Evolutionary conservation across 2,888 invertebrate species (phyloP), one percentile per base, ranked within the genome.

Genomic region (Mactromeris polynyma): DNA sequence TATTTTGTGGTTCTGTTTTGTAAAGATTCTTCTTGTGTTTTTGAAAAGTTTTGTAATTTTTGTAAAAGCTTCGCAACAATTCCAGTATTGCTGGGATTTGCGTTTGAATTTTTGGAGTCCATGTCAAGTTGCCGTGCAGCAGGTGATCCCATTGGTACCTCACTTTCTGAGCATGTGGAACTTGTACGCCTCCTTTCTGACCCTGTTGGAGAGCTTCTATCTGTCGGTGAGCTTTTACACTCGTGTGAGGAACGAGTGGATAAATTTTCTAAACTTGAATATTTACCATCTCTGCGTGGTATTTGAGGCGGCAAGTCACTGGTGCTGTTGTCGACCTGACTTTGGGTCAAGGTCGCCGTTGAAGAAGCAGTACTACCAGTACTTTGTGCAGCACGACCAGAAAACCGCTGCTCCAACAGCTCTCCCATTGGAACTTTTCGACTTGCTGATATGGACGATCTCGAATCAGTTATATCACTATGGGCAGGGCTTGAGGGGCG

Each of bases 401-500:
- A 92, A 64, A 94, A 91, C 51, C 94, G 92, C 83, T 95, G 94
- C 73, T 95, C 95, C 77, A 95, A 81, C 46, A 94, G 85, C 40
- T 95, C 95, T 73, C 94, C 95, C 51, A 94, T 94, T 31, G 95
- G 93, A 85, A 93, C 89, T 33, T 94, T 86, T 9, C 93, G 87
- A 33, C 87, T 90, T 14, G 90, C 89, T 77, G 81, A 84, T 19
- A 86, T 84, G 7, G 92, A 88, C 14, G 90, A 87, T 51, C 93
- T 89, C 17, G 92, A 87, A 14, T 93, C 94, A 19, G 86, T 88
- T 4, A 89, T 88, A 83, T 94, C 93, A 42, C 90, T 90, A n/a
- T 94, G 92, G 38, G 94, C 93, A 64, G 95, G 95, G 82, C 95
- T 95, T 78, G 91, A 94, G 17, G 95, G 95, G n/a, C 95, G 90